Evolutionary conservation across 2,888 invertebrate genomes (phyloP).

Genomic region (Rhogogaster chlorosoma): DNA sequence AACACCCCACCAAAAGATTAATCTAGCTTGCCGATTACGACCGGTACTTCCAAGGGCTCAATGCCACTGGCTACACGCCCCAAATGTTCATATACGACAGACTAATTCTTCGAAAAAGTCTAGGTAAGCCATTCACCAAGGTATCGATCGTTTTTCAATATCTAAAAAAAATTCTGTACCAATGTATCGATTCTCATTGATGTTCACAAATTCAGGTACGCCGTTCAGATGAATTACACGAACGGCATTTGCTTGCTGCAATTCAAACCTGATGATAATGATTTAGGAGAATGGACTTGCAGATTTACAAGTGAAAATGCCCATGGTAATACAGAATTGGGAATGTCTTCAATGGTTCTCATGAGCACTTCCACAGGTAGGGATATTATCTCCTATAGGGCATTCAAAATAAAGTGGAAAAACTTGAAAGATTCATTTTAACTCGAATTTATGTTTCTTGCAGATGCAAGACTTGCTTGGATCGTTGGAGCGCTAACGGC

Average conservation of each 20-base stretch:
- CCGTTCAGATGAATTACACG: conserved; percentile 69
- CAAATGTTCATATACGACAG: conserved; percentile 65
- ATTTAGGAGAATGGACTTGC: conserved; percentile 75
- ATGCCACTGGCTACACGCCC: conserved; percentile 72
- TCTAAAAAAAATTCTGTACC: not conserved
- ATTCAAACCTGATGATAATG: conserved; percentile 70
- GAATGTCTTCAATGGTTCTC: conserved; percentile 70
- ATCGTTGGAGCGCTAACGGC: conserved; percentile 74
- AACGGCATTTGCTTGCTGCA: conserved; percentile 72
- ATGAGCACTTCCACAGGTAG: conserved; percentile 68
- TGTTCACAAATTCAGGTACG: conserved; percentile 63
- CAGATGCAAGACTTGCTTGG: conserved; percentile 73
- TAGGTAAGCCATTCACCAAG: not conserved
- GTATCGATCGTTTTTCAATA: not conserved
- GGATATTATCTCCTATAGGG: not conserved
- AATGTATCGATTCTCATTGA: not conserved
- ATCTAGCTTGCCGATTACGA: conserved; percentile 72
- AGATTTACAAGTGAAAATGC: conserved; percentile 65
- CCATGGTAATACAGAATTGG: conserved; percentile 65
- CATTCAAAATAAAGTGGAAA: not conserved
- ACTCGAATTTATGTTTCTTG: conserved; percentile 47
- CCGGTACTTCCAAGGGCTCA: conserved; percentile 63
- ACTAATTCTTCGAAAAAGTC: conserved; percentile 58
- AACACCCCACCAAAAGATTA: conserved; percentile 72
- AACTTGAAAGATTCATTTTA: not conserved